phyloP scores from a whole-genome alignment of 2,797 vertebrate genomes.

The Melanotaenia pygmaea region DNA sequence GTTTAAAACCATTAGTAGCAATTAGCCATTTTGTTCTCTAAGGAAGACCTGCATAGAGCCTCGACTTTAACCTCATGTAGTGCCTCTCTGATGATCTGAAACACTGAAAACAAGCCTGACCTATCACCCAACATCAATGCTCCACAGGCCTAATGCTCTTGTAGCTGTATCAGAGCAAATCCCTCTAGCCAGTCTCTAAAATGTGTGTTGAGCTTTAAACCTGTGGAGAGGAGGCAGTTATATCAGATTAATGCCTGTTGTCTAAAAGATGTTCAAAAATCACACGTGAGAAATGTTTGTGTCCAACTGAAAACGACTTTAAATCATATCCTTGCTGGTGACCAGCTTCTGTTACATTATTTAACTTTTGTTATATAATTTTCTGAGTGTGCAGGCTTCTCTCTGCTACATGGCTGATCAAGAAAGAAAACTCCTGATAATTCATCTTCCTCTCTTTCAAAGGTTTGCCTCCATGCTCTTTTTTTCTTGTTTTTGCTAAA shows the following conservation, averaged over 20 bases:
- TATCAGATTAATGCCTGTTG: not conserved
- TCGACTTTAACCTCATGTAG: not conserved
- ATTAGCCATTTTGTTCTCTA: too few relatives aligned
- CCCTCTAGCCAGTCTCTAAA: not conserved
- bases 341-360: not conserved
- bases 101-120: not conserved
- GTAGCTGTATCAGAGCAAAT: constrained; percentile 12
- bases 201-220: not conserved
- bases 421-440: constrained; percentile 28
- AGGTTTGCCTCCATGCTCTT: constrained; percentile 30
- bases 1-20: not conserved
- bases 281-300: not conserved
- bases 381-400: constrained; percentile 2
- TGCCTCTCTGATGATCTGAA: constrained; percentile 2
- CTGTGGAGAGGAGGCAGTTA: not conserved
- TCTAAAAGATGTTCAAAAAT: not conserved
- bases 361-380: constrained; percentile 15
- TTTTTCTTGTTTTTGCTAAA: constrained; percentile 31
- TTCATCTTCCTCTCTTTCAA: constrained; percentile 28
- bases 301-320: not conserved
- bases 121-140: constrained; percentile 9
- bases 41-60: not conserved
- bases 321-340: not conserved
- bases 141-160: not conserved
- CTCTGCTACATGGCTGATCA: constrained; percentile 24